Conservation (phyloP, 2,797 vertebrate genomes). For the Coendou prehensilis region DNA sequence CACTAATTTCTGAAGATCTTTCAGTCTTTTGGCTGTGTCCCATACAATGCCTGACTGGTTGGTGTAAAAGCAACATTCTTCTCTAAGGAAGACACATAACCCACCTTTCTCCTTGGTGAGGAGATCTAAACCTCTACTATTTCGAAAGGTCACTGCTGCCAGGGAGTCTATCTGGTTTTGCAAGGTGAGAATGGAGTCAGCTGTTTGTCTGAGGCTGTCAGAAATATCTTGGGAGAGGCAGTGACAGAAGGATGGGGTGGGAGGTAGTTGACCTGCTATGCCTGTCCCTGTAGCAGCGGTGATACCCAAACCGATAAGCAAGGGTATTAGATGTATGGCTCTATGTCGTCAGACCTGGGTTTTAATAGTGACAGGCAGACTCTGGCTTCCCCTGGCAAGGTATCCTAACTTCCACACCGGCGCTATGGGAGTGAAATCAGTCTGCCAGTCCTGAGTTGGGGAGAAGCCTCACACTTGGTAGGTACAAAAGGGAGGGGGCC, state of each 20-base stretch:
- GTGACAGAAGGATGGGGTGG: not conserved
- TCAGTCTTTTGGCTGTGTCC: not conserved
- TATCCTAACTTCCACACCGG: too few relatives aligned
- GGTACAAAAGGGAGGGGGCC: too few relatives aligned
- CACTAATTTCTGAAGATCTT: not conserved
- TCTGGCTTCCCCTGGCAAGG: not conserved
- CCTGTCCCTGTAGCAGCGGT: not conserved
- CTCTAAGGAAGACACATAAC: not conserved
- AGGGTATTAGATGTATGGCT: not conserved
- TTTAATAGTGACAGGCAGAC: not conserved
- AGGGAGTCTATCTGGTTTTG: not conserved
- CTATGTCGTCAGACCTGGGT: not conserved
- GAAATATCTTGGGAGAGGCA: not conserved
- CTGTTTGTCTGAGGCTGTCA: not conserved
- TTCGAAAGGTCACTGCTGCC: not conserved
- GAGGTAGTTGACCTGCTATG: not conserved
- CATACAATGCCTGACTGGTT: not conserved
- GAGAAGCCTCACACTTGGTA: too few relatives aligned
- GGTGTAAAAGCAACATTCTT: not conserved
- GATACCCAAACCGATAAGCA: not conserved
- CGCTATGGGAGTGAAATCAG: too few relatives aligned
- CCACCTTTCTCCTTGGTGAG: too few relatives aligned
- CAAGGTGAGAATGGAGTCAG: not conserved
- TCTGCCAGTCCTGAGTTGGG: too few relatives aligned
- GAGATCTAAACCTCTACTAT: not conserved